Percentiles rank a stretch among this genome's conserved stretches.
These are phyloP conservation scores for Trissonchulus sp. DNA, from an alignment of 2,888 invertebrate genomes.

Conservation along the genomic window DNA sequence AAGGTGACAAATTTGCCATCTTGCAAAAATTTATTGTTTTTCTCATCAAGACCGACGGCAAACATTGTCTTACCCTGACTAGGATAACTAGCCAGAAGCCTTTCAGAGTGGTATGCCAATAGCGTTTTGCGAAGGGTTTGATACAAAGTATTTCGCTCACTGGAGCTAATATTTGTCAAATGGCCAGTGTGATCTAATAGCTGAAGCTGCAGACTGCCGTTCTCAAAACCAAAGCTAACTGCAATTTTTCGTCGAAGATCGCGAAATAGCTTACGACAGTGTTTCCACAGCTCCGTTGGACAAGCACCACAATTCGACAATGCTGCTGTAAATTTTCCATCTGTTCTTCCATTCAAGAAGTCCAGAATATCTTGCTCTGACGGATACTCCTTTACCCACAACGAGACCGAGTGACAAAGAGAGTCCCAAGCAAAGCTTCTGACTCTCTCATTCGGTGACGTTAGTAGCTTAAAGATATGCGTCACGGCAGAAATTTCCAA, in stretches of 20 bases:
- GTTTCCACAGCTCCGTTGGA: background rate
- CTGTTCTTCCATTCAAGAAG: background rate
- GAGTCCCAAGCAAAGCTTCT: background rate
- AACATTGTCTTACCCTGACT: background rate
- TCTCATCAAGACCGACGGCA: background rate
- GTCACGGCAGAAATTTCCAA: conserved; percentile 29
- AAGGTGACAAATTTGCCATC: conserved; percentile 26
- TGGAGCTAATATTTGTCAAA: background rate
- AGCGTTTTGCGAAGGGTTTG: background rate
- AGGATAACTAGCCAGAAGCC: background rate
- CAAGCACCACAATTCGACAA: background rate
- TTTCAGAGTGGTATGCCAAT: background rate
- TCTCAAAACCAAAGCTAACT: background rate
- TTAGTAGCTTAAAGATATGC: background rate
- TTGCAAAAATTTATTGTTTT: background rate
- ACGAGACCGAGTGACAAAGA: background rate
- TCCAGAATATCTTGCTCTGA: conserved; percentile 26
- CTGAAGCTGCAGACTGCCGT: background rate
- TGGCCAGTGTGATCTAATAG: no score
- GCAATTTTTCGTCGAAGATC: background rate
- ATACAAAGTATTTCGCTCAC: background rate
- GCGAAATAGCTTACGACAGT: background rate
- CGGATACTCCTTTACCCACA: background rate
- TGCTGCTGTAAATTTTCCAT: background rate
- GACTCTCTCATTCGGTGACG: background rate